Evolutionary conservation across 2,888 invertebrate species (phyloP), one percentile per base, ranked within the genome.

Genomic region (Calameuta filiformis): DNA sequence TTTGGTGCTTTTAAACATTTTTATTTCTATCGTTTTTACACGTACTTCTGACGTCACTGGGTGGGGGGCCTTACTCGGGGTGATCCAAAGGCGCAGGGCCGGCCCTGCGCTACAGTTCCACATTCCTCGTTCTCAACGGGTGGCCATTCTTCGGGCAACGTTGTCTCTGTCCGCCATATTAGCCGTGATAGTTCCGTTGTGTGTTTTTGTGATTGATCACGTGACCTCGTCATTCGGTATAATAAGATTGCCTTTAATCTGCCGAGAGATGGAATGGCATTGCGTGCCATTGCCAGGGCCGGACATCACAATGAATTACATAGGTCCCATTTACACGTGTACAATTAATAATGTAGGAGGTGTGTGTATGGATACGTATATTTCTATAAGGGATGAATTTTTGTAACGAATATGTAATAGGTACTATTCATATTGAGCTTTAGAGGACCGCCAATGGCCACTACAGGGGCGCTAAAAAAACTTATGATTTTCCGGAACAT

Each of bases 171-270:
- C 79, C 75, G 76, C 75, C 78, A 79, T 82, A 81, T 86, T 85
- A 86, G 83, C 82, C 83, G 84, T 83, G 85, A 87, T 87, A 85
- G 87, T 86, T 86, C 83, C 82, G 82, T 86, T 89, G 89, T 91
- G 86, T 89, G 87, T 90, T 87, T 91, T 89, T 89, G 88, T 90
- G 91, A 91, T 91, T 90, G 91, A 91, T 91, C 90, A 89, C 88
- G 89, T 87, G 89, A 90, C 89, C 88, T 88, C 89, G 89, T 90
- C 90, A 89, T 90, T 89, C 87, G 87, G 87, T 89, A 90, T 90
- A 90, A 90, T 90, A 89, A 90, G 90, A 90, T 90, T 86, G 87
- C 86, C 87, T 90, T 90, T 89, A 90, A 90, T 90, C 88, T 86
- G 84, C 83, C 83, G 81, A 77, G 83, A 83, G 84, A 87, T 84